Base-by-base conservation (phyloP, 2,888 invertebrate genomes). In the Hypselothyrea guttata region DNA sequence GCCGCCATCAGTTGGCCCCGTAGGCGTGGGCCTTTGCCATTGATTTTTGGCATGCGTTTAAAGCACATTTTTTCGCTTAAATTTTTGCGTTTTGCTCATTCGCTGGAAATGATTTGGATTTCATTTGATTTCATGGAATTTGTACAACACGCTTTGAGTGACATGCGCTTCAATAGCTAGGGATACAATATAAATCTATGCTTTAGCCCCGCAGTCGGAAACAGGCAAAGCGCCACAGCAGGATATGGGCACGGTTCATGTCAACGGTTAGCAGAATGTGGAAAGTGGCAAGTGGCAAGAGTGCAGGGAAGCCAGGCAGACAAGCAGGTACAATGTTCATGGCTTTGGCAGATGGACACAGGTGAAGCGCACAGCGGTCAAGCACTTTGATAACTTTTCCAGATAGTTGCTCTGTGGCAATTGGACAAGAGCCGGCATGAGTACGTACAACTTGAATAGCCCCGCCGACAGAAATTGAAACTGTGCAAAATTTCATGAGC, bases 21-120 rank as follows among this genome's bases (percentile, higher is more conserved):
- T 18, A 34, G 53, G 51, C 56, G 35, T 54, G 34, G 51, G 33
- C 46, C 16, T 40, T 31, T 42, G 37, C 45, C 84, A 78, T 78
- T 81, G 84, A 84, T 84, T 78, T 84, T 81, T 58, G 62, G 62
- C 61, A 72, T 83, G 70, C 60, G 62, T 70, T 79, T 62, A 74
- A 75, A 71, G 74, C 74, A 68, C 64, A 73, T 70, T 73, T 74
- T 58, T 58, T 55, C 16, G 49, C 44, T 42, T 53, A 40, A 60
- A 73, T 38, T 66, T 22, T 5, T 22, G 22, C 5, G 2, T 22
- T 22, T 22, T 22, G 22, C 5, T 22, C 22, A 22, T 22, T 22
- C 22, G 22, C 22, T 22, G 22, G 22, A 22, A 22, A 22, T 22
- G 22, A 18, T n/a, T 38, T 54, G 42, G 59, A 54, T 62, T 72